phyloP scores from a whole-genome alignment of 2,888 invertebrate species.

The Hylaea fasciaria region DNA sequence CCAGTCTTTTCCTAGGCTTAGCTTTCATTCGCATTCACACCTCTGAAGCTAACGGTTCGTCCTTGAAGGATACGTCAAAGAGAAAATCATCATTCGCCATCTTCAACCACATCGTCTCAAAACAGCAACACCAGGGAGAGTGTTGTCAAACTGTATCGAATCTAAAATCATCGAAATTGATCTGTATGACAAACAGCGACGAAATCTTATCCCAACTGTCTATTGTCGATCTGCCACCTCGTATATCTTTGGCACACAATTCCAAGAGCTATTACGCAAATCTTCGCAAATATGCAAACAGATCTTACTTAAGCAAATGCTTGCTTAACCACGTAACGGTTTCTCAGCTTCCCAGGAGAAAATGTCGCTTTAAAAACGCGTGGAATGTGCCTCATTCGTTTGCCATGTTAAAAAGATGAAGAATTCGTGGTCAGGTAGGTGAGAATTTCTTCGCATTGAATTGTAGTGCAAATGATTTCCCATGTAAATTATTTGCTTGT shows the following conservation, averaged over 20 bases:
- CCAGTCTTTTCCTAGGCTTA: no score
- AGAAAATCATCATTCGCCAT: no score
- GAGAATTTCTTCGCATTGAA: conserved; percentile 5
- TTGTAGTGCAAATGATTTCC: conserved; percentile 7
- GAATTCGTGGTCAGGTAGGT: conserved; percentile 10
- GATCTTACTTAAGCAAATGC: conserved; percentile 16
- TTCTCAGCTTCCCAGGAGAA: conserved; percentile 11
- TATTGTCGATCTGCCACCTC: no score
- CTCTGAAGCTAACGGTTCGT: no score
- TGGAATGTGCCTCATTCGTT: conserved; percentile 8
- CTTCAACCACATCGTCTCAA: no score
- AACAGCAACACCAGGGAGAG: no score
- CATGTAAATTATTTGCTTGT: conserved; percentile 21
- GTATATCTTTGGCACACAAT: background rate
- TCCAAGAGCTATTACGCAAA: conserved; percentile 13
- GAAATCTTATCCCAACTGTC: no score
- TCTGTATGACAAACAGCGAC: no score
- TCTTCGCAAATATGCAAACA: conserved; percentile 21
- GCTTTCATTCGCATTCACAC: no score
- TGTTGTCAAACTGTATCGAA: no score
- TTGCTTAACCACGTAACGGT: conserved; percentile 14
- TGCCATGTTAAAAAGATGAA: conserved; percentile 5
- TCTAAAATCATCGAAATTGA: no score
- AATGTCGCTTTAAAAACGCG: conserved; percentile 3
- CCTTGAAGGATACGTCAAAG: no score